phyloP scores from a whole-genome alignment of 2,888 invertebrate genomes.

The Lamproptera curius region DNA sequence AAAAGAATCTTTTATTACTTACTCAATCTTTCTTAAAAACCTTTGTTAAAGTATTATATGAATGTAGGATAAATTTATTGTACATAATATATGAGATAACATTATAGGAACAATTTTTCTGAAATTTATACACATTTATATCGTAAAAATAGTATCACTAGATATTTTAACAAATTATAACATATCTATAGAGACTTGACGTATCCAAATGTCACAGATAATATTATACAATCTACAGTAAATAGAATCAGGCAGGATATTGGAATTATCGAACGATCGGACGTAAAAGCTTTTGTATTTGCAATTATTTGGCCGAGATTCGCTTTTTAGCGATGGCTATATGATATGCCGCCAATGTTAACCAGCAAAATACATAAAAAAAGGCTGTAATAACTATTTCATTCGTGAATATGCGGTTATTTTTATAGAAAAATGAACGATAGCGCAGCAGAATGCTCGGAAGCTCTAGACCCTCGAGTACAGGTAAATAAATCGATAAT shows the following conservation, averaged over 20 bases:
- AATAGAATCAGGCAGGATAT: background rate
- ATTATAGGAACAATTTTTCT: too few species aligned
- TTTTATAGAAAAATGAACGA: conserved; percentile 76
- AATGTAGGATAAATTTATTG: too few species aligned
- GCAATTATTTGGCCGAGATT: conserved; percentile 27
- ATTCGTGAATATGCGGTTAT: conserved; percentile 47
- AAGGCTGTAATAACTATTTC: conserved; percentile 36
- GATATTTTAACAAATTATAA: too few species aligned
- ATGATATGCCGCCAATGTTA: conserved; percentile 18
- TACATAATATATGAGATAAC: too few species aligned
- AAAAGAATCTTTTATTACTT: too few species aligned
- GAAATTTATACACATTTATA: too few species aligned
- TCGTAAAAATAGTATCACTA: too few species aligned
- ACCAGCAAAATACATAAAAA: conserved; percentile 24
- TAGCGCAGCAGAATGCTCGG: conserved; percentile 79
- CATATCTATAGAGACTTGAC: too few species aligned
- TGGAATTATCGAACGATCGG: conserved; percentile 17
- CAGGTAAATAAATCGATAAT: conserved; percentile 80
- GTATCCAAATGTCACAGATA: conserved; percentile 9
- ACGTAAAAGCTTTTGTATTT: conserved; percentile 14
- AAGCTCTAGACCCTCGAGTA: conserved; percentile 89
- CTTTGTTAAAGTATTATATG: too few species aligned
- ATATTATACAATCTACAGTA: conserved; percentile 5
- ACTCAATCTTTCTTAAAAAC: too few species aligned
- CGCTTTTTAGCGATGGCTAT: conserved; percentile 31